Conservation (phyloP, 2,888 invertebrate species). For the Leptinotarsa juncta region DNA sequence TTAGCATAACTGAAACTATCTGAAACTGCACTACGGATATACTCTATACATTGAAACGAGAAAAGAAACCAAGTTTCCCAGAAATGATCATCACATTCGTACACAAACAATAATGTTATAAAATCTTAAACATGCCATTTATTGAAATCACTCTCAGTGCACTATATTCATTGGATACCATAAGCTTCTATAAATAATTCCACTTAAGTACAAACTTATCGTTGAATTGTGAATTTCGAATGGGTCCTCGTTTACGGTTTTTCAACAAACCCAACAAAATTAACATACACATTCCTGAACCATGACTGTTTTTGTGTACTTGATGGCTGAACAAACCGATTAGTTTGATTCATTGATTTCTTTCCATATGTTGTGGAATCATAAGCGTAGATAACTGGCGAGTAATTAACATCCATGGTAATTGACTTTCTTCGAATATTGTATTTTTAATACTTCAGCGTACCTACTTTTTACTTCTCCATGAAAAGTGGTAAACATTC, state of each 20-base stretch:
- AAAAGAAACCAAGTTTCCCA: too few relatives aligned
- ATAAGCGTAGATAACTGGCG: neutral
- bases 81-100: neutral
- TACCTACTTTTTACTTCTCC: too few relatives aligned
- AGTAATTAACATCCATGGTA: neutral
- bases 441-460: too few relatives aligned
- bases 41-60: too few relatives aligned
- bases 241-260: constrained; percentile 9
- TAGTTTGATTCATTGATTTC: constrained; percentile 13
- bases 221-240: constrained; percentile 6
- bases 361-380: constrained; percentile 12
- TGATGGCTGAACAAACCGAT: constrained; percentile 16
- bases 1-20: too few relatives aligned
- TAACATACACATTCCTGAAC: constrained; percentile 17
- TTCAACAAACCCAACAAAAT: constrained; percentile 17
- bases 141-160: constrained; percentile 3
- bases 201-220: neutral
- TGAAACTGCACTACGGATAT: too few relatives aligned
- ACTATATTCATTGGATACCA: neutral
- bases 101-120: neutral
- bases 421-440: neutral
- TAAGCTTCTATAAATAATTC: constrained; percentile 3
- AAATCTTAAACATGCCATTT: neutral
- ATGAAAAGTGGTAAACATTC: too few relatives aligned
- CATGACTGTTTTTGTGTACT: constrained; percentile 9